These are phyloP conservation scores for Cirrhinus mrigala DNA, from an alignment of 2,797 vertebrate genomes.

Conservation along the genomic window DNA sequence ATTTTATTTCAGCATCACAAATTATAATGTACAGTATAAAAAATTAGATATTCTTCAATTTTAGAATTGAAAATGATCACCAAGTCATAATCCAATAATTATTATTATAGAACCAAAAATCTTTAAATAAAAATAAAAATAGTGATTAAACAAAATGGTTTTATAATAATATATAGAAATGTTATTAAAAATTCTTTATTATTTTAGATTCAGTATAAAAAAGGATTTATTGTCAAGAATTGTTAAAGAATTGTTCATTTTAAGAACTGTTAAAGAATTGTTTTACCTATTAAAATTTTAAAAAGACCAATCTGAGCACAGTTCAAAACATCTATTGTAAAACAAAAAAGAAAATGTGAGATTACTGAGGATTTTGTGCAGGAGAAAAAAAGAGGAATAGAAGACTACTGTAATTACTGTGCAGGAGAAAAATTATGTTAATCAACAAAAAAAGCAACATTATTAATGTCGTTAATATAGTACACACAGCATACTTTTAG, in stretches of 20 bases:
- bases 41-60: too few species aligned
- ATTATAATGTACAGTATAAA: too few species aligned
- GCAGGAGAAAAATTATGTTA: neutral
- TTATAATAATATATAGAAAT: too few species aligned
- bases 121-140: neutral
- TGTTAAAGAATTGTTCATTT: neutral
- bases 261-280: neutral
- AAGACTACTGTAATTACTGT: neutral
- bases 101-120: neutral
- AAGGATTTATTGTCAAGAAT: neutral
- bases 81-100: neutral
- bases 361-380: neutral
- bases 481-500: neutral
- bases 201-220: too few species aligned
- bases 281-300: neutral
- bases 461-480: neutral
- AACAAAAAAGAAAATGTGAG: neutral
- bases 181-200: too few species aligned
- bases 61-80: too few species aligned
- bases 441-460: slow-evolving; percentile 5
- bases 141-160: too few species aligned
- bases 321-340: neutral
- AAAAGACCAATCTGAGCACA: neutral
- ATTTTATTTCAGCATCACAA: too few species aligned
- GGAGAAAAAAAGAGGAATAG: neutral